Evolutionary conservation across 1,140 invertebrate genomes (phyloP).

Genomic region (Trichonephila clavipes): DNA sequence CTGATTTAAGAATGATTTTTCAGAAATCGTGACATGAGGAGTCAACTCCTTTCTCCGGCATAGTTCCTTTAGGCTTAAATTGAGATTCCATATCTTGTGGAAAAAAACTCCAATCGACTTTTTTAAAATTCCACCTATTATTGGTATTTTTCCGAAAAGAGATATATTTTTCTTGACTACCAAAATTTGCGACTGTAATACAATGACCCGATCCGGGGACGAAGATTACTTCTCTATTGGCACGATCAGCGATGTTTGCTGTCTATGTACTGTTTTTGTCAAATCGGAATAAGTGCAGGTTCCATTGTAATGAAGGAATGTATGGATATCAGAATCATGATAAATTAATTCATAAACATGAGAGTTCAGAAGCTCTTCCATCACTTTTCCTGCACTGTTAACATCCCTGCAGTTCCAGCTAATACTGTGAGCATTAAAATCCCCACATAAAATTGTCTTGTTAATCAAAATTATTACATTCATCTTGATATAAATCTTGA

Average conservation of each 20-base stretch:
- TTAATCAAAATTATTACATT: no score
- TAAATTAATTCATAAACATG: not conserved
- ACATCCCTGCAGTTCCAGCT: not conserved
- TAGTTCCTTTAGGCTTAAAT: no score
- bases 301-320: not conserved
- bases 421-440: conserved; percentile 17
- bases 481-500: no score
- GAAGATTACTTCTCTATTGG: not conserved
- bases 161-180: not conserved
- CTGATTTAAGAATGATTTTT: no score
- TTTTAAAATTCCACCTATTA: not conserved
- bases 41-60: no score
- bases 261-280: not conserved
- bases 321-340: not conserved
- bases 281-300: not conserved
- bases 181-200: not conserved
- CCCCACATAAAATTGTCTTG: not conserved
- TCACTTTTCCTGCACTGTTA: not conserved
- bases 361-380: not conserved
- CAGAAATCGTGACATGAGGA: no score
- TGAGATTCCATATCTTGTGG: no score
- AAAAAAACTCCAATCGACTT: not conserved
- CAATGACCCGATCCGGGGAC: not conserved
- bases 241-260: not conserved
- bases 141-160: not conserved